Evolutionary conservation across 2,888 invertebrate genomes (phyloP).

Genomic region (Sussaba pulchella): DNA sequence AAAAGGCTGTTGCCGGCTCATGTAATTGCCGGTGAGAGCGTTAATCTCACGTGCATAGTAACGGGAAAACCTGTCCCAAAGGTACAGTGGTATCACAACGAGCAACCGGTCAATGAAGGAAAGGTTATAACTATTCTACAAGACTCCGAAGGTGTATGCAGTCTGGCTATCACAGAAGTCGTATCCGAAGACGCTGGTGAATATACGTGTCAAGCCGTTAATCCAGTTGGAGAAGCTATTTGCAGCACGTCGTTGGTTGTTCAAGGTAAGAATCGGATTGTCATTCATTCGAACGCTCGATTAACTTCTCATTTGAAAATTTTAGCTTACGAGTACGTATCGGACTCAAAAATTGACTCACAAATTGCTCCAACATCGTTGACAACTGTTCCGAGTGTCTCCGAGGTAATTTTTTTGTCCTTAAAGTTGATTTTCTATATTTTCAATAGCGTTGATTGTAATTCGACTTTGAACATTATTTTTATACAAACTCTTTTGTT

Average conservation of each 20-base stretch:
- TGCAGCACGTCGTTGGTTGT: conserved; percentile 92
- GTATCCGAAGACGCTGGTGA: conserved; percentile 96
- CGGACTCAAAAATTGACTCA: conserved; percentile 92
- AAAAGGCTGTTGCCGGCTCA: conserved; percentile 90
- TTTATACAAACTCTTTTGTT: conserved; percentile 44
- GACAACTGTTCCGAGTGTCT: conserved; percentile 88
- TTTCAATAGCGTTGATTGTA: neutral
- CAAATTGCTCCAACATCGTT: conserved; percentile 83
- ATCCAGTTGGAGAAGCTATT: conserved; percentile 92
- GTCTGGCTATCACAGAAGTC: conserved; percentile 93
- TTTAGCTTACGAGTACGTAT: conserved; percentile 96
- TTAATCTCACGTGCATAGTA: conserved; percentile 90
- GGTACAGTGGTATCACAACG: conserved; percentile 93
- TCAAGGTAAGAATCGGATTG: conserved; percentile 87
- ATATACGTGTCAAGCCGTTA: conserved; percentile 93
- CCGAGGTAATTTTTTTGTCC: conserved; percentile 93
- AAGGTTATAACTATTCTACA: conserved; percentile 91
- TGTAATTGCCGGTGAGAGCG: conserved; percentile 96
- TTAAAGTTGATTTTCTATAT: conserved; percentile 87
- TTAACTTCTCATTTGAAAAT: conserved; percentile 66
- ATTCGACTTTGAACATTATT: neutral
- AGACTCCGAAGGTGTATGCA: conserved; percentile 92
- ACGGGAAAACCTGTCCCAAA: conserved; percentile 92
- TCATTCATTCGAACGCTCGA: conserved; percentile 13
- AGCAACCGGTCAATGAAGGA: conserved; percentile 89